These are phyloP conservation scores for Chlamydotis undulata DNA, from an alignment of 2,113 vertebrate species.

Conservation along the genomic window DNA sequence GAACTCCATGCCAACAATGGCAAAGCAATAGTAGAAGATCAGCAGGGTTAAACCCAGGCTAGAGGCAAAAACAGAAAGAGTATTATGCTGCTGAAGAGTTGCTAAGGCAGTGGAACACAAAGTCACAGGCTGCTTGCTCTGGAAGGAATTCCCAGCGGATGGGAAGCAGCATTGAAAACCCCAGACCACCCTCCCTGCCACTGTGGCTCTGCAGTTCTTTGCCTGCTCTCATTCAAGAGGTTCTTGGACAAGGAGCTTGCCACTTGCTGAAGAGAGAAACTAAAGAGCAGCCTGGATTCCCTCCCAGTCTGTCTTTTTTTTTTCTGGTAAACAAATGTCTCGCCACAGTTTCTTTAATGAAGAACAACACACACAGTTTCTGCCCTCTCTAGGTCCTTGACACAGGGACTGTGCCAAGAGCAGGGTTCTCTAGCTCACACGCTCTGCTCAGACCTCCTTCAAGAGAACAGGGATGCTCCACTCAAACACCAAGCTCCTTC, in stretches of 20 bases:
- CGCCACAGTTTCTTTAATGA: not conserved
- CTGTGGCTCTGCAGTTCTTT: not conserved
- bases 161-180: not conserved
- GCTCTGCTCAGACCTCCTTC: not conserved
- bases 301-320: not conserved
- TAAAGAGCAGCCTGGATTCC: not conserved
- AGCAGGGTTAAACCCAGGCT: slow-evolving; percentile 94
- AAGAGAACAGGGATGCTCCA: not conserved
- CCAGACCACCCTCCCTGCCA: not conserved
- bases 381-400: not conserved
- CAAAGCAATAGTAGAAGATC: slow-evolving; percentile 98
- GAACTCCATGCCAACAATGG: slow-evolving; percentile 98
- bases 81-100: not conserved
- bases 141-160: not conserved
- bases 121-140: not conserved
- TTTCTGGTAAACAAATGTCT: not conserved
- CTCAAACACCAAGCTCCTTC: not conserved
- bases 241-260: slow-evolving; percentile 3
- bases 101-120: not conserved
- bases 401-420: not conserved
- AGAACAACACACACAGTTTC: not conserved
- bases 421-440: not conserved
- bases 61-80: slow-evolving; percentile 35
- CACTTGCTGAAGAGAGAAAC: not conserved
- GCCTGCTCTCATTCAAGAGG: not conserved